Evolutionary conservation across 2,888 invertebrate genomes (phyloP), one percentile per base, ranked within the genome.

Genomic region (Temnothorax ravouxi): DNA sequence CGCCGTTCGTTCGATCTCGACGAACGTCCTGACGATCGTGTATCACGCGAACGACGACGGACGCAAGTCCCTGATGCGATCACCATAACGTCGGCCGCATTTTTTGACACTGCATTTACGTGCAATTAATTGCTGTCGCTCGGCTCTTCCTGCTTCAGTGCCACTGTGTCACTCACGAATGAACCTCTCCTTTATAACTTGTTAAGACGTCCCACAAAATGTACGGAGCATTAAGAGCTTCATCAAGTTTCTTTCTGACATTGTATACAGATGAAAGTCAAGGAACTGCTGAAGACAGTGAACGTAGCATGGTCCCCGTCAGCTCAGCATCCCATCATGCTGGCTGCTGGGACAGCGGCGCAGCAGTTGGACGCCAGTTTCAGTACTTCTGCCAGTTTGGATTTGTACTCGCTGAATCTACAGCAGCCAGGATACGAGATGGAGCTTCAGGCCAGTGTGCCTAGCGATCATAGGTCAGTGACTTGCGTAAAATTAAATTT

Each of bases 241-340:
- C 29, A 29, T 29, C 29, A 13, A 3, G 2, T 41, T 54, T 76
- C 50, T 50, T 4, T 67, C 3, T 15, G 3, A 9, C n/a, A 3
- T 34, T 13, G 13, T 21, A 1, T 34, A 34, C 84, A 91, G 84
- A 99, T 99, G 99, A 99, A 98, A 96, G 96, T 99, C 82, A 99
- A 99, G 95, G 99, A 99, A 95, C 96, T 99, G 92, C 98, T 98
- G 95, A 97, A 97, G 93, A 99, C 98, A 80, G 99, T 99, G 92
- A 99, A 99, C 95, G 97, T 99, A 95, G 97, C 99, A 88, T 99
- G 99, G 99, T 99, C 99, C 83, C 99, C 99, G 84, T 96, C 96
- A 86, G 96, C 96, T 90, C 97, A 97, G 88, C 96, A 97, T 95
- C 98, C 98, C 56, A 97, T 98, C 90, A 96, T 97, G 93, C 94